Conservation (phyloP, 2,113 vertebrate genomes). For the Sprattus sprattus region DNA sequence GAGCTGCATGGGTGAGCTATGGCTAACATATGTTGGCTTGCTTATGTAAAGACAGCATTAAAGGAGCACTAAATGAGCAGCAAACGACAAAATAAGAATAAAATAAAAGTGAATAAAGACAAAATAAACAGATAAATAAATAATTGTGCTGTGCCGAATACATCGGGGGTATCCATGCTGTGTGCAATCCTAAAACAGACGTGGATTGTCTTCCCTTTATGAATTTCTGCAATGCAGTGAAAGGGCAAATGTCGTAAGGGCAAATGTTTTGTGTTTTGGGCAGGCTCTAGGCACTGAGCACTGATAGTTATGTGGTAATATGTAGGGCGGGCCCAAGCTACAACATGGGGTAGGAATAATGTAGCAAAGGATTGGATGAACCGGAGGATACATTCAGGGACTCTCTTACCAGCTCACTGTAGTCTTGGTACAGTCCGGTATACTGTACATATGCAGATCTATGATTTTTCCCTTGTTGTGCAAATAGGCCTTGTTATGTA, state of each 20-base stretch:
- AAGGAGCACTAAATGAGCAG: neutral
- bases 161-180: neutral
- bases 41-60: neutral
- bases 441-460: neutral
- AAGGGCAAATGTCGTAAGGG: neutral
- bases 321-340: slow-evolving; percentile 46
- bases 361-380: slow-evolving; percentile 27
- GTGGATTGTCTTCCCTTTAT: slow-evolving; percentile 5
- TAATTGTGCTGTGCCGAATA: neutral
- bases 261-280: slow-evolving; percentile 16
- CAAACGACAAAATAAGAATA: neutral
- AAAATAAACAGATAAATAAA: neutral
- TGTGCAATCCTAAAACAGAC: slow-evolving; percentile 1
- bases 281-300: slow-evolving; percentile 39
- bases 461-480: neutral
- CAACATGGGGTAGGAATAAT: slow-evolving; percentile 43
- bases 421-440: neutral
- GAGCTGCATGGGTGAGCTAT: neutral
- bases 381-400: slow-evolving; percentile 29
- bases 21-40: neutral
- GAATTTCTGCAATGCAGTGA: neutral
- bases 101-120: neutral
- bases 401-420: slow-evolving; percentile 13
- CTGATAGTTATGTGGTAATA: slow-evolving; percentile 15
- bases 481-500: neutral